phyloP scores from a whole-genome alignment of 2,113 vertebrate species.

The Calidris pygmaea region DNA sequence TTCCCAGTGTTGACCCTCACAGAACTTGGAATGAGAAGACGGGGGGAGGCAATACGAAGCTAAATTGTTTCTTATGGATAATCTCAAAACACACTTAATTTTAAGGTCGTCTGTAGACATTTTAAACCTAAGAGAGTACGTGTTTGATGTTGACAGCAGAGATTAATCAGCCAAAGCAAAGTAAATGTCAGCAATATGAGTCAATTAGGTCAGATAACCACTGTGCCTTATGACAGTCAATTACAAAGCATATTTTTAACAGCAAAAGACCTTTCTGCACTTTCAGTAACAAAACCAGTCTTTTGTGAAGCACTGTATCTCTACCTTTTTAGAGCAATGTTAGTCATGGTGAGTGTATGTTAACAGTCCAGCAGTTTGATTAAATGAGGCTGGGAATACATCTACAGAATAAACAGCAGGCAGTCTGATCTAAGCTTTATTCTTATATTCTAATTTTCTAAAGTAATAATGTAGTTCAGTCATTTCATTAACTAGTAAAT shows the following conservation, averaged over 20 bases:
- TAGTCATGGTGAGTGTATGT: neutral
- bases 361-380: neutral
- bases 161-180: slow-evolving; percentile 14
- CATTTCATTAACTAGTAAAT: slow-evolving; percentile 39
- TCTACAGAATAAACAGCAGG: neutral
- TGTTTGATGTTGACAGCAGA: neutral
- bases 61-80: neutral
- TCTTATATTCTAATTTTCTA: neutral
- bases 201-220: slow-evolving; percentile 18
- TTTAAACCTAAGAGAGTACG: neutral
- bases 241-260: slow-evolving; percentile 5
- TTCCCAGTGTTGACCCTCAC: neutral
- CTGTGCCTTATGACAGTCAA: neutral
- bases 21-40: neutral
- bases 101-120: neutral
- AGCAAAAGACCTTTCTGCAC: neutral
- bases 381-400: neutral
- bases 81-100: neutral
- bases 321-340: neutral
- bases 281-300: neutral
- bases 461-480: neutral
- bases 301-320: neutral
- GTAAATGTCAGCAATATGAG: neutral
- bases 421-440: neutral
- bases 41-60: neutral